Percentiles rank a stretch among this genome's conserved stretches.
phyloP scores from a whole-genome alignment of 2,888 invertebrate genomes.

The Volucella inflata region DNA sequence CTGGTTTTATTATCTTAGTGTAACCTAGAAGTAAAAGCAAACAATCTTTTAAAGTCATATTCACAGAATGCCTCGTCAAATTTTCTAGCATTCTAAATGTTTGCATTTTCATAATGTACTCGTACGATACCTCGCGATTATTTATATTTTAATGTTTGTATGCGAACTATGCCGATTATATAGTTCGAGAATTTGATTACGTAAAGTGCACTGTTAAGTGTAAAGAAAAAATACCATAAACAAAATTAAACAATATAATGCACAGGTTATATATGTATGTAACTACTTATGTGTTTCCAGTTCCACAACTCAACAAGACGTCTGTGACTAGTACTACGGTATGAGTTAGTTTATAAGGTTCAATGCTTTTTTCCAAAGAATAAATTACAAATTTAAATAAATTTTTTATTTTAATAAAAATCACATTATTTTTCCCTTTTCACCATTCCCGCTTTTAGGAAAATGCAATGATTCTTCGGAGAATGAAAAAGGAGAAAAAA shows the following conservation, averaged over 20 bases:
- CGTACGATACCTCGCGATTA: background rate
- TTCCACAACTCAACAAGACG: constrained; percentile 45
- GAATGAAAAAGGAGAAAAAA: constrained; percentile 77
- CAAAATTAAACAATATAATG: constrained; percentile 11
- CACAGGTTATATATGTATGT: constrained; percentile 8
- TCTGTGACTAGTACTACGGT: constrained; percentile 38
- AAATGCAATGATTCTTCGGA: constrained; percentile 73
- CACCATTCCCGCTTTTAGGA: constrained; percentile 54
- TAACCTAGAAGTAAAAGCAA: too few relatives aligned
- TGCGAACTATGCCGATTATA: constrained; percentile 9
- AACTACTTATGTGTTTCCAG: constrained; percentile 33
- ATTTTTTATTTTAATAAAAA: constrained; percentile 34
- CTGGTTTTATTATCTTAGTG: too few relatives aligned
- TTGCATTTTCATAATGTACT: too few relatives aligned
- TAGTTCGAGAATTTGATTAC: constrained; percentile 5
- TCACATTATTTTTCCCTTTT: constrained; percentile 29
- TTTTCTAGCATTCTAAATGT: too few relatives aligned
- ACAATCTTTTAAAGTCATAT: too few relatives aligned
- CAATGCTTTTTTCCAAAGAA: constrained; percentile 5
- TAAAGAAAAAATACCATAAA: constrained; percentile 17
- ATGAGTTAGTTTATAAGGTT: constrained; percentile 57
- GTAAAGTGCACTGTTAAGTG: constrained; percentile 61
- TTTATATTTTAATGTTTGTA: background rate
- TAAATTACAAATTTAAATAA: background rate
- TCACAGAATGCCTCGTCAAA: background rate